phyloP scores from a whole-genome alignment of 2,797 vertebrate species.

The Synanceia verrucosa region DNA sequence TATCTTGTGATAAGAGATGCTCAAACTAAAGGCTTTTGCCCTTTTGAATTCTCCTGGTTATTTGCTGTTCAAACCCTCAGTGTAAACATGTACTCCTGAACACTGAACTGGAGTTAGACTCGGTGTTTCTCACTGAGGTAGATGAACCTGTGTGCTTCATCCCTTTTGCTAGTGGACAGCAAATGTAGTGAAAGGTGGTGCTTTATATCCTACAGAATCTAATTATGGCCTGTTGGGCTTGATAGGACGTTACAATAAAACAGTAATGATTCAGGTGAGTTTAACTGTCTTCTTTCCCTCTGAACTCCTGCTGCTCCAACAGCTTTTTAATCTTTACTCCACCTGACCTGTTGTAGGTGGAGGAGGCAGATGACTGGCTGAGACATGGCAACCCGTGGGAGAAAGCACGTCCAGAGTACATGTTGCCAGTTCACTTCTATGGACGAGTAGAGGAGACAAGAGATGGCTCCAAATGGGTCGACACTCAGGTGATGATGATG shows the following conservation, averaged over 20 bases:
- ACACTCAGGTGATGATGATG: conserved; percentile 89
- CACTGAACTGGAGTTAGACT: conserved; percentile 22
- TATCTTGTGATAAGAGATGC: conserved; percentile 42
- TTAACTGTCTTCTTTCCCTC: neutral
- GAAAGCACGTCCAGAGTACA: conserved; percentile 95
- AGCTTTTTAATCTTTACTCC: neutral
- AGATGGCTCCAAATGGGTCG: conserved; percentile 87
- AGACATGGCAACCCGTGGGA: conserved; percentile 97
- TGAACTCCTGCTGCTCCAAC: neutral
- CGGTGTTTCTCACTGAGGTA: conserved; percentile 8
- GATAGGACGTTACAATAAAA: neutral
- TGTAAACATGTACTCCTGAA: conserved; percentile 69
- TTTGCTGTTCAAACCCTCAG: conserved; percentile 58
- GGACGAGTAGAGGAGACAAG: conserved; percentile 87
- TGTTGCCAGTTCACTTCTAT: conserved; percentile 96
- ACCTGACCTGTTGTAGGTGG: conserved; percentile 81
- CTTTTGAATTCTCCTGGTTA: conserved; percentile 49
- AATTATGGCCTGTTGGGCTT: neutral
- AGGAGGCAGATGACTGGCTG: conserved; percentile 97
- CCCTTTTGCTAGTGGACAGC: neutral
- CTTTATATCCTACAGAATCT: neutral
- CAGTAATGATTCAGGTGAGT: no score
- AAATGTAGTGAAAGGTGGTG: neutral
- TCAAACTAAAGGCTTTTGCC: conserved; percentile 41
- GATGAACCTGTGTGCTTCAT: conserved; percentile 18